Evolutionary conservation across 2,113 vertebrate genomes (phyloP).

Genomic region (Reinhardtius hippoglossoides): DNA sequence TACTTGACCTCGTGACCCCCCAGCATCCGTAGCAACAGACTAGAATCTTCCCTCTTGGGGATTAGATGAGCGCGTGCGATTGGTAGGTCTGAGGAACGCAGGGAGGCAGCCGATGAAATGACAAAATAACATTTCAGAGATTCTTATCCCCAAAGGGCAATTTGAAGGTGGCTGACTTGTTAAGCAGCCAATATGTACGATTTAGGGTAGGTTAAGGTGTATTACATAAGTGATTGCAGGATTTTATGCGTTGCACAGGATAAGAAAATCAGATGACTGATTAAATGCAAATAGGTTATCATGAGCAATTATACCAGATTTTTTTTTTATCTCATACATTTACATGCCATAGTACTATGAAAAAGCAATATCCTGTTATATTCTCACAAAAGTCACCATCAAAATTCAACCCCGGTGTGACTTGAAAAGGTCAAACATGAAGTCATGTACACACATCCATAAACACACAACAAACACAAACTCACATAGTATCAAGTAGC

Average conservation of each 20-base stretch:
- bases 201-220: conserved; percentile 46
- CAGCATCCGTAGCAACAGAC: conserved; percentile 72
- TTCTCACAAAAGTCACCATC: conserved; percentile 15
- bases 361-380: not conserved
- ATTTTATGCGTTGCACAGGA: conserved; percentile 3
- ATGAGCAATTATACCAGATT: not conserved
- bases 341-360: not conserved
- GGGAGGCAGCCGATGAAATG: conserved; percentile 68
- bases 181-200: conserved; percentile 57
- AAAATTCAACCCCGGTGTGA: conserved; percentile 13
- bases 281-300: conserved; percentile 49
- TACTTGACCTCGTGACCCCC: conserved; percentile 83
- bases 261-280: conserved; percentile 16
- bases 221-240: conserved; percentile 15
- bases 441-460: conserved; percentile 26
- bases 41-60: conserved; percentile 71
- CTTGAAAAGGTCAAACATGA: conserved; percentile 54
- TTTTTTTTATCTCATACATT: conserved; percentile 31
- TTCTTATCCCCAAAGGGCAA: conserved; percentile 76
- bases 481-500: conserved; percentile 52
- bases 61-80: conserved; percentile 73
- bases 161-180: conserved; percentile 72
- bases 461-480: conserved; percentile 56
- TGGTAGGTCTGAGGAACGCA: conserved; percentile 61
- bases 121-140: conserved; percentile 73